phyloP scores from a whole-genome alignment of 2,113 vertebrate genomes.

The Vicugna pacos region DNA sequence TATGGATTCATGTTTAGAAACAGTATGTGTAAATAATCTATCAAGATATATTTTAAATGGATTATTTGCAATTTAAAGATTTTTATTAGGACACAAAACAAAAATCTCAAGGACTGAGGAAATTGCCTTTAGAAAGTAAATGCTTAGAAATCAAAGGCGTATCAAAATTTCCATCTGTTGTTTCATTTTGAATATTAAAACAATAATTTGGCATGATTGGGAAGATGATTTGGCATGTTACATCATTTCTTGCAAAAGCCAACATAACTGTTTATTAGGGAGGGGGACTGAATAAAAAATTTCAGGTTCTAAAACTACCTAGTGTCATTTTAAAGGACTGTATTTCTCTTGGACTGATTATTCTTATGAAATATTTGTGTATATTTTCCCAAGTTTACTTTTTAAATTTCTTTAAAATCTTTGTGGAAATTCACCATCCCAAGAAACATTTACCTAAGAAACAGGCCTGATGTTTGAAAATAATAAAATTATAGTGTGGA shows the following conservation, averaged over 20 bases:
- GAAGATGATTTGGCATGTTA: not conserved
- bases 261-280: not conserved
- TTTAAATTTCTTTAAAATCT: not conserved
- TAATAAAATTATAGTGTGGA: not conserved
- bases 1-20: constrained; percentile 3
- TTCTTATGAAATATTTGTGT: not conserved
- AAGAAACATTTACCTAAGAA: constrained; percentile 13
- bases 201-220: not conserved
- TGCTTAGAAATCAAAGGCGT: not conserved
- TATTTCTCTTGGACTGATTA: not conserved
- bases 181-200: constrained; percentile 12
- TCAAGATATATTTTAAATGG: not conserved
- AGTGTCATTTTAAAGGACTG: not conserved
- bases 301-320: not conserved
- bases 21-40: not conserved
- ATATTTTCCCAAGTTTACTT: constrained; percentile 10
- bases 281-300: not conserved
- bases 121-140: not conserved
- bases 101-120: not conserved
- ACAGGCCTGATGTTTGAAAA: not conserved
- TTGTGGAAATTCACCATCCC: not conserved
- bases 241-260: not conserved
- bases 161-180: not conserved
- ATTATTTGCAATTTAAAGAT: constrained; percentile 17
- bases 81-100: not conserved